These are phyloP conservation scores for Sphyrna mokarran DNA, from an alignment of 2,113 vertebrate species.

Conservation along the genomic window DNA sequence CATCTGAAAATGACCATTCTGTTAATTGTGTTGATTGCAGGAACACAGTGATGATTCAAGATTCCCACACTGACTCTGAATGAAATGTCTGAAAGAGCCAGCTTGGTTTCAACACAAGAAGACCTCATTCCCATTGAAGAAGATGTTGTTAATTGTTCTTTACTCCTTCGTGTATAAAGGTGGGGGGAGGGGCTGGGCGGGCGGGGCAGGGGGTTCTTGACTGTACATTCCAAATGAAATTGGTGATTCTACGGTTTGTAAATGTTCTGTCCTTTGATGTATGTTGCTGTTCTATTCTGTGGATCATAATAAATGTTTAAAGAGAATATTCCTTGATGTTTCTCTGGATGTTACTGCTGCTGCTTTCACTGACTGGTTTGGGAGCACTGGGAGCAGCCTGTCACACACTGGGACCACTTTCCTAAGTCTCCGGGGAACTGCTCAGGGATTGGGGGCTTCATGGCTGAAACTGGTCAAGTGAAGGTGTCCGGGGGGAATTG, in stretches of 20 bases:
- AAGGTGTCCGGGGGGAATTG: too few species aligned
- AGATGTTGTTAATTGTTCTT: background rate
- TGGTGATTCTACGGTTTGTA: background rate
- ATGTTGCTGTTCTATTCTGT: background rate
- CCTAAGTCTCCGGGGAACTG: background rate
- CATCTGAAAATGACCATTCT: background rate
- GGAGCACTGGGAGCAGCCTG: background rate
- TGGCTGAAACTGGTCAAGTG: too few species aligned
- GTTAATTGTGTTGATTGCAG: background rate
- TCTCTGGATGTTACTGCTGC: background rate
- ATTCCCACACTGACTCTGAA: background rate
- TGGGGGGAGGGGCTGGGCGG: too few species aligned
- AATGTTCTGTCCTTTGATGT: conserved; percentile 10
- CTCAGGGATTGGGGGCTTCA: background rate
- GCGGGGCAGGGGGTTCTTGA: background rate
- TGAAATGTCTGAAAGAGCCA: background rate
- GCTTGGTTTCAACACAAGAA: background rate
- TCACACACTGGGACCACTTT: background rate
- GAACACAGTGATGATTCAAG: background rate
- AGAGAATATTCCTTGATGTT: background rate
- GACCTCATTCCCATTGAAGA: background rate
- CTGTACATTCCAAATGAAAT: background rate
- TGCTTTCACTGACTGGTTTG: background rate
- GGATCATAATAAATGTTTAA: background rate
- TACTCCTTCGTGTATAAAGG: background rate